Evolutionary conservation across 2,113 vertebrate species (phyloP).

Genomic region (Strix uralensis): DNA sequence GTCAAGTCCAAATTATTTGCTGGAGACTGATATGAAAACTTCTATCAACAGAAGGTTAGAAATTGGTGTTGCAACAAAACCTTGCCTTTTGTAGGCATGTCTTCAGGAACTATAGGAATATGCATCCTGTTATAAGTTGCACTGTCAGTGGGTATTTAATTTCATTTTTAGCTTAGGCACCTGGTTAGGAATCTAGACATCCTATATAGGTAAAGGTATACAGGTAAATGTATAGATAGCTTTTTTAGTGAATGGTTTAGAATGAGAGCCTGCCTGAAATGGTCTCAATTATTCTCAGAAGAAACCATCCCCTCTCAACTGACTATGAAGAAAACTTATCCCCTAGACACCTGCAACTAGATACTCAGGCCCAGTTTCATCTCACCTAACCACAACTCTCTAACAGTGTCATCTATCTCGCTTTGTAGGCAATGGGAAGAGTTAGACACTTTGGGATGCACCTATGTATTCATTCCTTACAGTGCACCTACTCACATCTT

Average conservation of each 20-base stretch:
- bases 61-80: background rate
- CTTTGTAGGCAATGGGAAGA: background rate
- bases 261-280: background rate
- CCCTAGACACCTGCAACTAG: background rate
- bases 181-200: background rate
- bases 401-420: background rate
- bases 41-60: background rate
- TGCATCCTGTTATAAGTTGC: background rate
- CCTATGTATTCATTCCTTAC: background rate
- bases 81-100: background rate
- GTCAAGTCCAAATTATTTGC: background rate
- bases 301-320: background rate
- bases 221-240: background rate
- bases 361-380: background rate
- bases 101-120: background rate
- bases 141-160: background rate
- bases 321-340: background rate
- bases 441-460: background rate
- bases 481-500: background rate
- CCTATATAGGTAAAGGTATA: background rate
- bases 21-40: background rate
- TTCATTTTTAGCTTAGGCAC: background rate
- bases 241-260: background rate
- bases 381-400: background rate
- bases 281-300: background rate